phyloP scores from a whole-genome alignment of 2,113 vertebrate genomes.

The Stigmatopora argus region DNA sequence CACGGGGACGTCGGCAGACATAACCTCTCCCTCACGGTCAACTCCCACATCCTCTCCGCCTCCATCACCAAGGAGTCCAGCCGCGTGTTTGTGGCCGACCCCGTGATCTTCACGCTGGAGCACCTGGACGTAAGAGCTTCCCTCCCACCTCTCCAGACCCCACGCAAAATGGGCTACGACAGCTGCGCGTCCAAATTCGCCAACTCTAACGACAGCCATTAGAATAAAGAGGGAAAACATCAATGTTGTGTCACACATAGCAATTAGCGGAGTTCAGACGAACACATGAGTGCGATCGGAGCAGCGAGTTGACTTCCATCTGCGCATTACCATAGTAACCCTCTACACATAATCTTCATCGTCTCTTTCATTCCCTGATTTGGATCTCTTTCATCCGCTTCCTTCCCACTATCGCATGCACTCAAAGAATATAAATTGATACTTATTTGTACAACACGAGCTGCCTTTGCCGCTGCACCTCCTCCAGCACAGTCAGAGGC shows the following conservation, averaged over 20 bases:
- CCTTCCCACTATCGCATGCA: not conserved
- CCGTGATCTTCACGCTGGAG: constrained; percentile 90
- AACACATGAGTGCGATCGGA: not conserved
- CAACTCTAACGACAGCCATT: not conserved
- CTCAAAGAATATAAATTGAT: not conserved
- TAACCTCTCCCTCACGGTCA: constrained; percentile 91
- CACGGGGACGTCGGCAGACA: constrained; percentile 74
- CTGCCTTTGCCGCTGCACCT: not conserved
- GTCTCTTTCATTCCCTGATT: constrained; percentile 5
- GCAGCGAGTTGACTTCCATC: not conserved
- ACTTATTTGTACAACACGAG: constrained; percentile 1
- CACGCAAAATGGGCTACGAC: constrained; percentile 5
- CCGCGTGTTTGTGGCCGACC: constrained; percentile 90
- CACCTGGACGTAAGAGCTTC: constrained; percentile 90
- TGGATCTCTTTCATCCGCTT: constrained; percentile 4
- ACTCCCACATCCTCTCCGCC: constrained; percentile 94
- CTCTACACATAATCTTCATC: not conserved
- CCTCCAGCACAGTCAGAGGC: not conserved
- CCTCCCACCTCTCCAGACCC: constrained; percentile 21
- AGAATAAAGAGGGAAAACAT: not conserved
- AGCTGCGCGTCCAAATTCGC: constrained; percentile 19
- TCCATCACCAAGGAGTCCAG: constrained; percentile 99
- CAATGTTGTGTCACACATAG: not conserved
- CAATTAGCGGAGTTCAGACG: constrained; percentile 4
- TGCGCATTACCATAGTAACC: constrained; percentile 4